phyloP scores from a whole-genome alignment of 2,797 vertebrate genomes.

The Acanthopagrus latus region DNA sequence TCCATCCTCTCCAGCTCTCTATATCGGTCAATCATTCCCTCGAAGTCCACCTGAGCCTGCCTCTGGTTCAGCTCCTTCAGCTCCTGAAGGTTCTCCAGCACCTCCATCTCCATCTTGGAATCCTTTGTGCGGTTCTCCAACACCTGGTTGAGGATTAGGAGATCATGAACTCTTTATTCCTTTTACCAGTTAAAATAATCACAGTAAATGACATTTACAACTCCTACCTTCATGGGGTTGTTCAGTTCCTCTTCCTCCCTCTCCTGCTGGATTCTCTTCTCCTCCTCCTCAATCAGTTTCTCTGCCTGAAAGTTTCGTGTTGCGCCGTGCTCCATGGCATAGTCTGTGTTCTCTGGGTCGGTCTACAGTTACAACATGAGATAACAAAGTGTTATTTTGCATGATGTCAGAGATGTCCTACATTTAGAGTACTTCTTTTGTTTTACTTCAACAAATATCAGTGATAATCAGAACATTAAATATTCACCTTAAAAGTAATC shows the following conservation, averaged over 20 bases:
- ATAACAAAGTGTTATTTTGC: background rate
- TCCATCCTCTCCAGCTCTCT: constrained; percentile 88
- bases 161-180: constrained; percentile 2
- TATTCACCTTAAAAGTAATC: constrained; percentile 95
- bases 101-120: constrained; percentile 98
- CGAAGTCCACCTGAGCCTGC: constrained; percentile 95
- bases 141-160: constrained; percentile 81
- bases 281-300: constrained; percentile 96
- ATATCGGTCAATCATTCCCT: constrained; percentile 93
- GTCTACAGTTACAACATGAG: constrained; percentile 81
- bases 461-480: background rate
- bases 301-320: constrained; percentile 97
- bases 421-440: background rate
- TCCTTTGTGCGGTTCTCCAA: constrained; percentile 97
- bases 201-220: background rate
- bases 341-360: constrained; percentile 97
- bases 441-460: background rate
- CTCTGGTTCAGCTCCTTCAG: constrained; percentile 98
- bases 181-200: background rate
- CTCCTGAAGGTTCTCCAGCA: constrained; percentile 97
- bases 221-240: constrained; percentile 96
- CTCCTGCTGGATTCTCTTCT: constrained; percentile 92
- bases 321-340: constrained; percentile 96
- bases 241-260: constrained; percentile 97
- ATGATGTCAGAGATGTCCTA: background rate